Conservation (phyloP, 1,140 invertebrate genomes). For the Acromyrmex echinatior region DNA sequence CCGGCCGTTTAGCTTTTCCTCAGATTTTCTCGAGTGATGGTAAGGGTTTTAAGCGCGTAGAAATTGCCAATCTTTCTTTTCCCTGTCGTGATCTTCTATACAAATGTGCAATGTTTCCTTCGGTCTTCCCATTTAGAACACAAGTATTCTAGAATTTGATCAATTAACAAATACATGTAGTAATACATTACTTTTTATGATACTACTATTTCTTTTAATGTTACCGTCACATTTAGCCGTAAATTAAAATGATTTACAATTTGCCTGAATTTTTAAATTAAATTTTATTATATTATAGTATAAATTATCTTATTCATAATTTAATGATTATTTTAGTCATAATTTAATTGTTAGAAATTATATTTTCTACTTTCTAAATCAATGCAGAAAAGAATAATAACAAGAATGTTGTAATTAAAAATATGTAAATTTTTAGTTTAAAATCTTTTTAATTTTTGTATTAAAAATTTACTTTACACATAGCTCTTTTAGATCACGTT, state of each 20-base stretch:
- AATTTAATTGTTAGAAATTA: not conserved
- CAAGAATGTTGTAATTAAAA: not conserved
- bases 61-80: slow-evolving; percentile 12
- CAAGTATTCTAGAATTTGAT: not conserved
- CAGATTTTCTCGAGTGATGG: not conserved
- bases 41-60: slow-evolving; percentile 31
- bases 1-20: slow-evolving; percentile 39
- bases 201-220: not conserved
- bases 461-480: slow-evolving; percentile 37
- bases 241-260: not conserved
- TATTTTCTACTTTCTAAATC: not conserved
- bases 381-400: not conserved
- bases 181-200: not conserved
- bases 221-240: not conserved
- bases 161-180: not conserved
- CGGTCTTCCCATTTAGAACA: not conserved
- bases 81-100: slow-evolving; percentile 50
- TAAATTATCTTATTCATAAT: not conserved
- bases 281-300: not conserved
- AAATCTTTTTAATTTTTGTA: slow-evolving; percentile 29
- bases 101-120: slow-evolving; percentile 46
- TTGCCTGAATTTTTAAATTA: not conserved
- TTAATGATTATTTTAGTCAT: no score
- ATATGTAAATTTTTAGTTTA: slow-evolving; percentile 10
- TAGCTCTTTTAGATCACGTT: slow-evolving; percentile 33